These are phyloP conservation scores for Caenorhabditis elegans DNA, from an alignment of 1,140 invertebrate genomes.

Conservation along the genomic window WBcel235 BX284603.4:595501-596000, in stretches of 20 bases:
- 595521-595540: neutral
- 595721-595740: neutral
- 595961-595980: no score
- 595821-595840: neutral
- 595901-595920: neutral
- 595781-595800: neutral
- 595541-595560: neutral
- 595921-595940: no score
- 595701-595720: neutral
- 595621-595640: neutral
- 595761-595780: neutral
- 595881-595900: constrained; percentile 1
- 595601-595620: constrained; percentile 2
- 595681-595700: neutral
- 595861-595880: neutral
- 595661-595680: neutral
- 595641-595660: neutral
- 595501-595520: neutral
- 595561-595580: neutral
- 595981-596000: no score
- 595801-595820: neutral
- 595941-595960: no score
- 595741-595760: neutral
- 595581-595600: neutral
- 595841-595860: neutral